phyloP scores from a whole-genome alignment of 2,888 invertebrate species.

The Aphelenchoides bicaudatus region DNA sequence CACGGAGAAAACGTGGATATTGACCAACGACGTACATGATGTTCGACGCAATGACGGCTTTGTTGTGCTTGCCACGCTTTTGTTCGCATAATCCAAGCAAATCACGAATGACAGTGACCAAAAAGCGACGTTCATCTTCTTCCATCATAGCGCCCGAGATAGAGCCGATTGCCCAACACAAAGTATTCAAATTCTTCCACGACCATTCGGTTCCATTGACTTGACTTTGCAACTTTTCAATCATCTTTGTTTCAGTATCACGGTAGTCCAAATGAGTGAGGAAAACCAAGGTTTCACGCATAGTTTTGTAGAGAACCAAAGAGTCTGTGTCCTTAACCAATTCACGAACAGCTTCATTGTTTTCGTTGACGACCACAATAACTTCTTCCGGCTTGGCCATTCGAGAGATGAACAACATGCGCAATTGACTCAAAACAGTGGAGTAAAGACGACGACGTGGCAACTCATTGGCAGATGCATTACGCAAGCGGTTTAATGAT shows the following conservation, averaged over 20 bases:
- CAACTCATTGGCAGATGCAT: constrained; percentile 31
- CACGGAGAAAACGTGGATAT: constrained; percentile 91
- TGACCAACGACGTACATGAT: constrained; percentile 99
- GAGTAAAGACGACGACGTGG: constrained; percentile 39
- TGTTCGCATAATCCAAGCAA: constrained; percentile 93
- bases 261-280: constrained; percentile 95
- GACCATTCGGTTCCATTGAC: constrained; percentile 96
- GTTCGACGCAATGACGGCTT: constrained; percentile 98
- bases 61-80: constrained; percentile 97
- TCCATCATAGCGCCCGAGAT: constrained; percentile 98
- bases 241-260: constrained; percentile 98
- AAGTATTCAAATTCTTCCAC: constrained; percentile 97
- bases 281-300: constrained; percentile 79
- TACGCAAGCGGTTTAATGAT: constrained; percentile 28
- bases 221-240: constrained; percentile 93
- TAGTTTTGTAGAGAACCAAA: constrained; percentile 90
- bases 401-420: constrained; percentile 95
- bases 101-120: constrained; percentile 94
- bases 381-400: constrained; percentile 99
- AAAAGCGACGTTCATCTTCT: constrained; percentile 96
- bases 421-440: constrained; percentile 66
- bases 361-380: constrained; percentile 94
- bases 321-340: constrained; percentile 99
- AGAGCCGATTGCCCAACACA: constrained; percentile 99
- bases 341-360: constrained; percentile 75